Evolutionary conservation across 2,888 invertebrate genomes (phyloP).

Genomic region (Plemyria rubiginata): DNA sequence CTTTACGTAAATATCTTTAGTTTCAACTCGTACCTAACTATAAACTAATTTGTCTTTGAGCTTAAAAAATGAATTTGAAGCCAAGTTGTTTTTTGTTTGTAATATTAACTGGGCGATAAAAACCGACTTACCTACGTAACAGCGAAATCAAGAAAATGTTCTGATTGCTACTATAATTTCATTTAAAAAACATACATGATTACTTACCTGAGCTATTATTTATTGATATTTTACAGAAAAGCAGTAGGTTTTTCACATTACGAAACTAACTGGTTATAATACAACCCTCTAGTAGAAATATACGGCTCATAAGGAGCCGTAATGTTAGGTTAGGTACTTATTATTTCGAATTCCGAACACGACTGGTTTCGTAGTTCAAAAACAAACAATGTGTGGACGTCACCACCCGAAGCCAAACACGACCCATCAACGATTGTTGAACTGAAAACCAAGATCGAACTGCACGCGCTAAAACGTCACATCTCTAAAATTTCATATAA

Average conservation of each 20-base stretch:
- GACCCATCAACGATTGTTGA: conserved; percentile 78
- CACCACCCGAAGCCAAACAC: conserved; percentile 79
- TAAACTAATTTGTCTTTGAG: no score
- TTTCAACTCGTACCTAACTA: neutral
- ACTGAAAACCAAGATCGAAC: conserved; percentile 55
- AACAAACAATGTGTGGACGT: conserved; percentile 70
- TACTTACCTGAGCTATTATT: no score
- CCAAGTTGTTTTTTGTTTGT: no score
- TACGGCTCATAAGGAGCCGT: no score
- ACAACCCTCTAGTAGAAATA: no score
- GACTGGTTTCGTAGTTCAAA: conserved; percentile 43
- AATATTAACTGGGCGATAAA: no score
- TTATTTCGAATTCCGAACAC: neutral
- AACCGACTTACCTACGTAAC: neutral
- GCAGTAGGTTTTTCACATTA: no score
- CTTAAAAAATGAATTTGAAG: neutral
- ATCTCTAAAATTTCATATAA: conserved; percentile 44
- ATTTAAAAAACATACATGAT: no score
- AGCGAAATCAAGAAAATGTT: neutral
- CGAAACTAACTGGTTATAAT: neutral
- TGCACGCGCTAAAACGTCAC: conserved; percentile 44
- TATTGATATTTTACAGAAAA: no score
- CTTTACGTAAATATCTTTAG: neutral
- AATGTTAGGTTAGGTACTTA: no score
- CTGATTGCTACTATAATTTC: no score